phyloP scores from a whole-genome alignment of 2,888 invertebrate genomes.

The Apomyelois bistriatella region DNA sequence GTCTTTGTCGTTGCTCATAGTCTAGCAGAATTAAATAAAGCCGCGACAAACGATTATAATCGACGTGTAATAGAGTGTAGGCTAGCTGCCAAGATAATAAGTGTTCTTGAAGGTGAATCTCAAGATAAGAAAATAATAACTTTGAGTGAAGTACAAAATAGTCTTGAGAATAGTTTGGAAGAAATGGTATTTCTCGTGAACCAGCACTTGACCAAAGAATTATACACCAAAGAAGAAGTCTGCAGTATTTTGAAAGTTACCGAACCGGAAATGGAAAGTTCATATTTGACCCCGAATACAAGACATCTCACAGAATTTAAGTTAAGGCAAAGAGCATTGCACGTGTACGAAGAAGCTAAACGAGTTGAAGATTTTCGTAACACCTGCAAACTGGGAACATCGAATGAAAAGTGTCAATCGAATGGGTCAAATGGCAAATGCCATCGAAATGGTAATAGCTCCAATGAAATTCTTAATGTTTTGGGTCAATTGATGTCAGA shows the following conservation, averaged over 20 bases:
- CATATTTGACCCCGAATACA: slow-evolving; percentile 73
- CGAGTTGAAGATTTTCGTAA: slow-evolving; percentile 89
- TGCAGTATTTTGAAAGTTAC: slow-evolving; percentile 78
- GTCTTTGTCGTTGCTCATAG: slow-evolving; percentile 97
- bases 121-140: slow-evolving; percentile 84
- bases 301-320: slow-evolving; percentile 86
- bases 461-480: slow-evolving; percentile 63
- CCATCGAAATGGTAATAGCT: slow-evolving; percentile 27
- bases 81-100: slow-evolving; percentile 89
- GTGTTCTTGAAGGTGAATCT: slow-evolving; percentile 42
- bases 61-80: slow-evolving; percentile 96
- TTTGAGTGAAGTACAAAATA: slow-evolving; percentile 87
- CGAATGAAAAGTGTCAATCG: slow-evolving; percentile 36
- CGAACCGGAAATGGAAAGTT: slow-evolving; percentile 79
- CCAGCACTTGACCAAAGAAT: slow-evolving; percentile 80
- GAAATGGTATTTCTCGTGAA: slow-evolving; percentile 86
- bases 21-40: slow-evolving; percentile 93
- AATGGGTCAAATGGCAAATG: slow-evolving; percentile 37
- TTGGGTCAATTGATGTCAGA: slow-evolving; percentile 92
- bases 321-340: slow-evolving; percentile 91
- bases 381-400: slow-evolving; percentile 71
- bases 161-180: slow-evolving; percentile 80
- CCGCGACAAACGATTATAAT: slow-evolving; percentile 95
- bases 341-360: slow-evolving; percentile 94
- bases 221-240: slow-evolving; percentile 86